Percentiles rank a stretch among this genome's conserved stretches.
These are phyloP conservation scores for Eulemur coronatus DNA, from an alignment of 2,797 vertebrate species.

Conservation along the genomic window DNA sequence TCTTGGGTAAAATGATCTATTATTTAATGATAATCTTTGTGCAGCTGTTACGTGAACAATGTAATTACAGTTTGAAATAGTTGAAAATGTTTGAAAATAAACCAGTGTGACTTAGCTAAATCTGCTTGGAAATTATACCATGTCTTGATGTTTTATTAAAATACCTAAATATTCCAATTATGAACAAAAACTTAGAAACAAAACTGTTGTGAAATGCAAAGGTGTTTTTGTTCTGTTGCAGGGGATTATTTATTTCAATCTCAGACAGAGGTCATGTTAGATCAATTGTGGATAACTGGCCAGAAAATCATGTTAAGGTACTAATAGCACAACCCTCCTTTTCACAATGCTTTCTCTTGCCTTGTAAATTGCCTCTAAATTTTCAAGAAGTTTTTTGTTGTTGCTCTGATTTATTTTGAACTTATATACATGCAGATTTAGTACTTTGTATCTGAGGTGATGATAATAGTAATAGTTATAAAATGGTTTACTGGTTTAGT, in stretches of 20 bases:
- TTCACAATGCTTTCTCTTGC: conserved; percentile 51
- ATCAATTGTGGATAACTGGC: conserved; percentile 98
- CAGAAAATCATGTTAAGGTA: conserved; percentile 95
- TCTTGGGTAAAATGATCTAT: conserved; percentile 8
- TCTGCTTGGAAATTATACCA: conserved; percentile 63
- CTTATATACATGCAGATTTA: conserved; percentile 11
- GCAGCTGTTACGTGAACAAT: conserved; percentile 25
- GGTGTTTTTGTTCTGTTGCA: conserved; percentile 82
- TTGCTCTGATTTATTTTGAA: conserved; percentile 54
- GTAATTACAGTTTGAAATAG: conserved; percentile 48
- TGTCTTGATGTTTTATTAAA: conserved; percentile 65
- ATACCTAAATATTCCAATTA: conserved; percentile 69
- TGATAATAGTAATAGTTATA: neutral
- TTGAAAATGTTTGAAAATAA: conserved; percentile 63
- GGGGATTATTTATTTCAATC: conserved; percentile 98
- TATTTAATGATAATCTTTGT: conserved; percentile 48
- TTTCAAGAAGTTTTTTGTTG: conserved; percentile 48
- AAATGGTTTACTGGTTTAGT: neutral
- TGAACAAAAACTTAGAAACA: conserved; percentile 22
- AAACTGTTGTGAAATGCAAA: conserved; percentile 53
- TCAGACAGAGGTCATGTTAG: conserved; percentile 95
- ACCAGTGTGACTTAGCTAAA: conserved; percentile 50
- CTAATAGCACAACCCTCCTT: conserved; percentile 4
- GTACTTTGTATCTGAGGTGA: conserved; percentile 28
- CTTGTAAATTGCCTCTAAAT: conserved; percentile 62